phyloP scores from a whole-genome alignment of 2,797 vertebrate genomes.

The Typhlichthys subterraneus region DNA sequence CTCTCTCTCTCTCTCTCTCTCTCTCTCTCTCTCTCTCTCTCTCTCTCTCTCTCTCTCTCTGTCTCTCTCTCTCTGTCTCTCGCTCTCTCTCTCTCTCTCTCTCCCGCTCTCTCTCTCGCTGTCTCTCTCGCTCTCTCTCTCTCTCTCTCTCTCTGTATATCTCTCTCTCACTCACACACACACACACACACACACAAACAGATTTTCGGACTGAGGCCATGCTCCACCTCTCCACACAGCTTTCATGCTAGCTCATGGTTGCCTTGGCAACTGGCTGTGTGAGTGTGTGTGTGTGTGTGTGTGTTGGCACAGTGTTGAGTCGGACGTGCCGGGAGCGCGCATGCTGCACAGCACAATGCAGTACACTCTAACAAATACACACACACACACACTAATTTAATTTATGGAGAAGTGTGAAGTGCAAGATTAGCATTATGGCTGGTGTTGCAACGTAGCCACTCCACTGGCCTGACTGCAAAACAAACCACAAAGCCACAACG shows the following conservation, averaged over 20 bases:
- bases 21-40: conserved; percentile 1
- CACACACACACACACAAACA: conserved; percentile 43
- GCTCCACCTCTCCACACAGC: conserved; percentile 72
- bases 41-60: conserved; percentile 8
- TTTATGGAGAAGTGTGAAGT: conserved; percentile 67
- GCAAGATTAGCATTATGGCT: conserved; percentile 59
- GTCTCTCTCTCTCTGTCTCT: no score
- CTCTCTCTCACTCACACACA: conserved; percentile 15
- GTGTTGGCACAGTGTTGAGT: conserved; percentile 65
- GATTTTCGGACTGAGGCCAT: conserved; percentile 73
- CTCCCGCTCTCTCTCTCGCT: no score
- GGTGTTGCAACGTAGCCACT: conserved; percentile 54
- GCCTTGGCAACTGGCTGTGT: conserved; percentile 77
- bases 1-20: no score
- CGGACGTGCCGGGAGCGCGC: conserved; percentile 56
- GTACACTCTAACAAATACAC: conserved; percentile 15
- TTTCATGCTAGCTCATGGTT: conserved; percentile 77
- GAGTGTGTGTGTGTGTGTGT: conserved; percentile 40
- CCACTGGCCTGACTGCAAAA: conserved; percentile 40
- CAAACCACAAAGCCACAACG: conserved; percentile 42
- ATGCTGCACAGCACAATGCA: conserved; percentile 19
- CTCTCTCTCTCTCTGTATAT: conserved; percentile 25
- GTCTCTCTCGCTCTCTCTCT: neutral
- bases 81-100: no score
- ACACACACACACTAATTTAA: conserved; percentile 47